These are phyloP conservation scores for Druceiella hillmani DNA, from an alignment of 2,888 invertebrate species.

Conservation along the genomic window DNA sequence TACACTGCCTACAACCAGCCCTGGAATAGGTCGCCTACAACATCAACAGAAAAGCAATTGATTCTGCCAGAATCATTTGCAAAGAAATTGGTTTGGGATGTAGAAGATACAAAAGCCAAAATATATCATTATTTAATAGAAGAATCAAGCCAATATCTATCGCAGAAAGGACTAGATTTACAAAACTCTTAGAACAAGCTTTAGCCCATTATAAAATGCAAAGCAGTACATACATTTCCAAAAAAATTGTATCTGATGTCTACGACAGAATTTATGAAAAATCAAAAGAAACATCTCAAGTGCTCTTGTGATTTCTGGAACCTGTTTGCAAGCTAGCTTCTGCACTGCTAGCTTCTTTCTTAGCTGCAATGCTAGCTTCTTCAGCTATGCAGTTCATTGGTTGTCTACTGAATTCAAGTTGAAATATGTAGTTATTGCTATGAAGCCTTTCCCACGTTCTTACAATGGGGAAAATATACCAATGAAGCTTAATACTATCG, in stretches of 20 bases:
- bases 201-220: constrained; percentile 25
- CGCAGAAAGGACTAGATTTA: constrained; percentile 27
- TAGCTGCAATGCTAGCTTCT: constrained; percentile 22
- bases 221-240: too few relatives aligned
- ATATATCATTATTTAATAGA: too few relatives aligned
- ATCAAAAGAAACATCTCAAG: too few relatives aligned
- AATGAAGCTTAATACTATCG: too few relatives aligned
- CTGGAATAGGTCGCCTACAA: constrained; percentile 10
- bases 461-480: too few relatives aligned
- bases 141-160: constrained; percentile 27
- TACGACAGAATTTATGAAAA: constrained; percentile 23
- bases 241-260: too few relatives aligned
- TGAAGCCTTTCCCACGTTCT: too few relatives aligned
- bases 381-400: constrained; percentile 26
- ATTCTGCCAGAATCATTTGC: constrained; percentile 17
- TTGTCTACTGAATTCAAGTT: constrained; percentile 22
- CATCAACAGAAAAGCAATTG: constrained; percentile 14
- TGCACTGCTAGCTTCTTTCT: constrained; percentile 23
- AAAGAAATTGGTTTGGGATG: constrained; percentile 23
- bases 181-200: constrained; percentile 24
- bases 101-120: constrained; percentile 26
- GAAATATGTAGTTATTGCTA: constrained; percentile 24
- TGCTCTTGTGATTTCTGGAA: too few relatives aligned
- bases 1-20: too few relatives aligned
- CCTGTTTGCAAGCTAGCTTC: constrained; percentile 20